phyloP scores from a whole-genome alignment of 2,888 invertebrate genomes.

The Belgica antarctica region DNA sequence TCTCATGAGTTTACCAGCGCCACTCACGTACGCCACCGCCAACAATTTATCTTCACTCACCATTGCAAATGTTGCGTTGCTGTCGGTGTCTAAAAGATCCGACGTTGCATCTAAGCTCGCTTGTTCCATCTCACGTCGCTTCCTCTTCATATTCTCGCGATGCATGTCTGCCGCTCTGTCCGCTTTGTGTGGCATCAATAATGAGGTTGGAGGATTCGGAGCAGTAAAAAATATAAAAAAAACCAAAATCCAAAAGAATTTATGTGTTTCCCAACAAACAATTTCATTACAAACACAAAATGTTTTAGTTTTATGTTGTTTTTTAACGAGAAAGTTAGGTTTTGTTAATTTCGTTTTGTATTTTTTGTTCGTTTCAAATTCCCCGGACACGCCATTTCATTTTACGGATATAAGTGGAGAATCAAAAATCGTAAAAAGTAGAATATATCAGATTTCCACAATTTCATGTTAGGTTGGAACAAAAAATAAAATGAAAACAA shows the following conservation, averaged over 20 bases:
- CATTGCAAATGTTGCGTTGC: constrained; percentile 88
- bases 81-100: constrained; percentile 82
- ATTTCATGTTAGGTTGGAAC: not conserved
- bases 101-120: constrained; percentile 82
- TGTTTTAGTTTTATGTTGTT: constrained; percentile 21
- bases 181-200: constrained; percentile 54
- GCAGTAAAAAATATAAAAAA: constrained; percentile 21
- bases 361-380: not conserved
- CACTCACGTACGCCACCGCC: too few species aligned
- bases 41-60: constrained; percentile 64
- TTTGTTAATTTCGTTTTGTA: not conserved
- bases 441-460: not conserved
- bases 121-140: constrained; percentile 81
- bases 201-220: not conserved
- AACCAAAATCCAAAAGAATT: constrained; percentile 50
- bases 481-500: constrained; percentile 10
- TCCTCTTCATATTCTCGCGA: constrained; percentile 85
- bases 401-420: not conserved
- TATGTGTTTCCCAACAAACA: constrained; percentile 53
- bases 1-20: too few species aligned
- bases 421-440: constrained; percentile 3
- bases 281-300: constrained; percentile 18
- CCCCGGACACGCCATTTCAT: not conserved
- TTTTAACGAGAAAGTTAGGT: constrained; percentile 21
- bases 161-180: constrained; percentile 66